Percentiles rank a stretch among this genome's conserved stretches.
Evolutionary conservation across 2,113 vertebrate species (phyloP).

Genomic region (Xenopus laevis): DNA sequence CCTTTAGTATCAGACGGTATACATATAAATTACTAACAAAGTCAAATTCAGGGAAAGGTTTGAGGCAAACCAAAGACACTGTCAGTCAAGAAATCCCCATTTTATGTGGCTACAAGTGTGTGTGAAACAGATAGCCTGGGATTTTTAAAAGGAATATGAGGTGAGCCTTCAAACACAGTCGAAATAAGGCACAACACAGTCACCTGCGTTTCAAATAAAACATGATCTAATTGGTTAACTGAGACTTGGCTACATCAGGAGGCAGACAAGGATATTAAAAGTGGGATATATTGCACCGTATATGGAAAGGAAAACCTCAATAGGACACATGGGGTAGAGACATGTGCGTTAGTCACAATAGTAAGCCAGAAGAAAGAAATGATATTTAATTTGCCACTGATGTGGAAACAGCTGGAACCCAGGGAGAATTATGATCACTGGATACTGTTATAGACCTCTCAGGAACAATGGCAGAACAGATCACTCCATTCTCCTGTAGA

Average conservation of each 20-base stretch:
- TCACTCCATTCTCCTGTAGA: constrained; percentile 49
- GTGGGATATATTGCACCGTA: constrained; percentile 53
- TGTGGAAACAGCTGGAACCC: constrained; percentile 50
- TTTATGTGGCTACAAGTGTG: background rate
- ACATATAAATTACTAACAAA: too few species aligned
- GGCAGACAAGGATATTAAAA: constrained; percentile 70
- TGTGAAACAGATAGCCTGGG: background rate
- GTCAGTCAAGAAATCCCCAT: too few species aligned
- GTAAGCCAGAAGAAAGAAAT: constrained; percentile 51
- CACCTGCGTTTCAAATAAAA: constrained; percentile 59
- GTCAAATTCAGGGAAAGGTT: too few species aligned
- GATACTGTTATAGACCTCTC: constrained; percentile 52
- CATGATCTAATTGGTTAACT: constrained; percentile 63
- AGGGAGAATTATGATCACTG: constrained; percentile 46
- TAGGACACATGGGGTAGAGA: constrained; percentile 57
- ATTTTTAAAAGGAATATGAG: background rate
- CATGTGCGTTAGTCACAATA: constrained; percentile 50
- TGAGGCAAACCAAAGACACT: too few species aligned
- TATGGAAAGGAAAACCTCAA: constrained; percentile 65
- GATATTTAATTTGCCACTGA: constrained; percentile 47
- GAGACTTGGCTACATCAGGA: constrained; percentile 61
- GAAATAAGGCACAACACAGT: constrained; percentile 19
- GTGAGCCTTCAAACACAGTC: background rate
- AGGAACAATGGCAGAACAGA: constrained; percentile 48
- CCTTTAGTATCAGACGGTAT: too few species aligned